phyloP scores from a whole-genome alignment of 2,888 invertebrate genomes.

The Drosophila picticornis region DNA sequence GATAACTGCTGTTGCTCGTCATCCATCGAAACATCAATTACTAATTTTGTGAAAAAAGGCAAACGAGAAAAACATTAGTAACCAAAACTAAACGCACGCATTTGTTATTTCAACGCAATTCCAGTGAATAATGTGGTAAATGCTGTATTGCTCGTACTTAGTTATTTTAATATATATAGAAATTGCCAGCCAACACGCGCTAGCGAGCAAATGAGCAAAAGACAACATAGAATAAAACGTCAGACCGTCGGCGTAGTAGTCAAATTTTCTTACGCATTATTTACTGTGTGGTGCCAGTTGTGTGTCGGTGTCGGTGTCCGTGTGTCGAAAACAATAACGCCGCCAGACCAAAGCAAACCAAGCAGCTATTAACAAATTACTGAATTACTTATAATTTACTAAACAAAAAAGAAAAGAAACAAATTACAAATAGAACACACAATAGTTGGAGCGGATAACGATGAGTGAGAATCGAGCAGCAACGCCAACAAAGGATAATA shows the following conservation, averaged over 20 bases:
- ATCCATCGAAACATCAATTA: conserved; percentile 59
- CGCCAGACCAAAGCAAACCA: conserved; percentile 37
- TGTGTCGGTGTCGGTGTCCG: conserved; percentile 45
- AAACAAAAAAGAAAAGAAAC: conserved; percentile 17
- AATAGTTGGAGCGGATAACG: conserved; percentile 32
- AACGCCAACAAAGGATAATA: conserved; percentile 51
- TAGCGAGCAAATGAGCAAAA: conserved; percentile 37
- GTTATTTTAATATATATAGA: conserved; percentile 25
- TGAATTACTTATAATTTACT: conserved; percentile 30
- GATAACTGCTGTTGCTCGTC: conserved; percentile 33
- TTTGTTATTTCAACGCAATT: conserved; percentile 33
- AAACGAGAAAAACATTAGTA: conserved; percentile 52
- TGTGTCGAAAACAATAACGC: conserved; percentile 59
- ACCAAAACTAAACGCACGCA: conserved; percentile 47
- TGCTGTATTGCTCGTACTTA: conserved; percentile 39
- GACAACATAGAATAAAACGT: conserved; percentile 49
- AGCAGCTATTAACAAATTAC: conserved; percentile 25
- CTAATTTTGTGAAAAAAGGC: conserved; percentile 56
- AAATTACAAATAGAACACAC: conserved; percentile 18
- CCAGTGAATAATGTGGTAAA: conserved; percentile 54
- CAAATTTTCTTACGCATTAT: conserved; percentile 65
- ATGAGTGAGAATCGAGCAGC: conserved; percentile 63
- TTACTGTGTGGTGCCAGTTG: conserved; percentile 46
- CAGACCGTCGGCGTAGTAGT: conserved; percentile 55
- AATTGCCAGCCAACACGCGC: conserved; percentile 33